Conservation (phyloP, 2,888 invertebrate genomes). For the Maniola hyperantus region DNA sequence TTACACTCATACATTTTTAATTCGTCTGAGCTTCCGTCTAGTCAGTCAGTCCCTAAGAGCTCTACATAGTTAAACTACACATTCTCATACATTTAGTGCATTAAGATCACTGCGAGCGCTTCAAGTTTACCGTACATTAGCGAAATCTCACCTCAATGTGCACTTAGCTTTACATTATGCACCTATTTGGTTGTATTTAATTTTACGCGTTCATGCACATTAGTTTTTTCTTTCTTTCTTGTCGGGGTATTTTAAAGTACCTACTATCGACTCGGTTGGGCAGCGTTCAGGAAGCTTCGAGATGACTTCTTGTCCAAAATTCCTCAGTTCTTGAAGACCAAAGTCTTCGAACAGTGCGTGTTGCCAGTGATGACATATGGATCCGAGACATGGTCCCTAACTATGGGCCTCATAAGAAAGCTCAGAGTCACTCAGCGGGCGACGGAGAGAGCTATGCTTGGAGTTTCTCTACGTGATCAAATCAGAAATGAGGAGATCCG, state of each 20-base stretch:
- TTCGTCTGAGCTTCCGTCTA: neutral
- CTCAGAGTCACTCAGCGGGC: no score
- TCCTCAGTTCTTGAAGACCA: no score
- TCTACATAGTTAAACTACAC: neutral
- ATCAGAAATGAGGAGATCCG: no score
- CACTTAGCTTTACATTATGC: neutral
- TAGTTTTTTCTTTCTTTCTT: neutral
- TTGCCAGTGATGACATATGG: no score
- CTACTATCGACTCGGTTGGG: no score
- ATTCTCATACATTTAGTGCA: constrained; percentile 23
- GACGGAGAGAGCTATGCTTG: no score
- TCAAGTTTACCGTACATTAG: constrained; percentile 15
- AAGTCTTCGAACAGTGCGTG: no score
- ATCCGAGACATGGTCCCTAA: no score
- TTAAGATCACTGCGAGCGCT: constrained; percentile 8
- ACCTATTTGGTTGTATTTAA: neutral
- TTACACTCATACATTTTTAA: neutral
- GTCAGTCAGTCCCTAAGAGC: neutral
- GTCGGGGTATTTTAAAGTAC: neutral
- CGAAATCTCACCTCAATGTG: constrained; percentile 6
- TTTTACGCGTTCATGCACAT: neutral
- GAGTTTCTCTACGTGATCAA: no score
- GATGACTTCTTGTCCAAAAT: no score
- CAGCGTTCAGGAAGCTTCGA: no score
- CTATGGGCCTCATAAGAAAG: no score